Evolutionary conservation across 30 jellyfish, hydroid and myxozoan genomes (phyloP).

Genomic region (Hydractinia symbiolongicarpus): DNA sequence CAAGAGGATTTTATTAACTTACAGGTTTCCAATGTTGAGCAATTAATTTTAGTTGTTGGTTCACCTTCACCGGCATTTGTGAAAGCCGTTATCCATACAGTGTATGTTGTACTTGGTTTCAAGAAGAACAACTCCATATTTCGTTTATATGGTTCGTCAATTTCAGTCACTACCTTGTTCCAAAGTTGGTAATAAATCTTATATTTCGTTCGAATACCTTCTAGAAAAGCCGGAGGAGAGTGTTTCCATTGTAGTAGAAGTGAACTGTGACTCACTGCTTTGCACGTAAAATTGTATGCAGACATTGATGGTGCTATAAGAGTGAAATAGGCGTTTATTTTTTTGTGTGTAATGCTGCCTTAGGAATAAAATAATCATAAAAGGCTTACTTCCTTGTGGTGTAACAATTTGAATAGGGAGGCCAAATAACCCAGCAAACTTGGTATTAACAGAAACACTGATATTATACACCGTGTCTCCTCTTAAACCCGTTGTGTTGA

Average conservation of each 20-base stretch:
- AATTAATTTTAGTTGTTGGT: not conserved
- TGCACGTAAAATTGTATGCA: not conserved
- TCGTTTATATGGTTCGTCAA: conserved; percentile 1
- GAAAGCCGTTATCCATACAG: not conserved
- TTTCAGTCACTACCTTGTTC: not conserved
- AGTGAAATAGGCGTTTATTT: not conserved
- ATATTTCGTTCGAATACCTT: conserved; percentile 1
- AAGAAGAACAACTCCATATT: not conserved
- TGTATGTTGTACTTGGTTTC: not conserved
- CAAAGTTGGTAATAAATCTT: not conserved
- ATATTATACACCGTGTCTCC: not conserved
- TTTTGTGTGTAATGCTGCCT: not conserved
- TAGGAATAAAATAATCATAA: not conserved
- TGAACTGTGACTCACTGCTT: not conserved
- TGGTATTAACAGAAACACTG: not conserved
- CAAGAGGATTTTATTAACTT: not conserved
- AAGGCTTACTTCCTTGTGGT: not conserved
- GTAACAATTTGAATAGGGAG: not conserved
- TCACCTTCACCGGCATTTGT: conserved; percentile 3
- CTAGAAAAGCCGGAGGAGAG: conserved; percentile 7
- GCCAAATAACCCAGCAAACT: not conserved
- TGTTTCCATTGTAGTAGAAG: not conserved
- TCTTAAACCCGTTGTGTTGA: conserved; percentile 1
- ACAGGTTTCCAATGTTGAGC: not conserved
- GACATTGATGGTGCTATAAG: conserved; percentile 4